Evolutionary conservation across 2,797 vertebrate species (phyloP), one percentile per base, ranked within the genome.

Genomic region (Vipera ursinii): DNA sequence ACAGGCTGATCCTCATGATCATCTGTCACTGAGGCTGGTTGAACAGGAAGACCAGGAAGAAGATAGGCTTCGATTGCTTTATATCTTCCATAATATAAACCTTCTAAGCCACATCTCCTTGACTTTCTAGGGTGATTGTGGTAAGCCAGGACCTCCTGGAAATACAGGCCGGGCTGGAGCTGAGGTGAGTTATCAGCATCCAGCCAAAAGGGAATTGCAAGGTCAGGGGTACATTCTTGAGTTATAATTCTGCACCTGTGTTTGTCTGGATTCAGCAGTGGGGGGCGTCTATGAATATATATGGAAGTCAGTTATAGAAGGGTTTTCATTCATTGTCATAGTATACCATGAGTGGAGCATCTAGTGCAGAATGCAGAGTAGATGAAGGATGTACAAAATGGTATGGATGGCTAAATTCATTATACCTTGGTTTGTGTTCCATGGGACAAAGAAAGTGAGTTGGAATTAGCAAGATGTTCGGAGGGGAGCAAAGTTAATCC

Each of bases 71-170:
- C 1, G 0, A 3, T 82, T 63, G 13, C 22, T 55, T 53, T 44
- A 48, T 59, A 15, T 13, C 17, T 9, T 22, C 57, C 48, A 5
- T 51, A 56, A 38, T 56, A 22, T 14, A 55, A 78, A 48, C 55
- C 9, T 48, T 55, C 14, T 73, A 78, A 59, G 17, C 90, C 17
- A 0, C 0, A 0, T 0, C 0, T 91, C 38, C 26, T 92, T 53
- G 91, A 87, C 92, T 82, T 96, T 94, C 82, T 87, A 99, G 99
- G 99, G 99, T 90, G 99, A 99, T 22, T 96, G 96, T 1, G 99
- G 99, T 91, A 98, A 98, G 26, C 96, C 98, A 0, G 99, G 99
- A 0, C 98, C 98, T 20, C 96, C 98, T 0, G 99, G 99, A 63
- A 94, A 94, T 94, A 82, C 97, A 0, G 99, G 99, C 91, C 97